Evolutionary conservation across 2,113 vertebrate species (phyloP), one percentile per base, ranked within the genome.

Genomic region (Oreochromis tanganicae): DNA sequence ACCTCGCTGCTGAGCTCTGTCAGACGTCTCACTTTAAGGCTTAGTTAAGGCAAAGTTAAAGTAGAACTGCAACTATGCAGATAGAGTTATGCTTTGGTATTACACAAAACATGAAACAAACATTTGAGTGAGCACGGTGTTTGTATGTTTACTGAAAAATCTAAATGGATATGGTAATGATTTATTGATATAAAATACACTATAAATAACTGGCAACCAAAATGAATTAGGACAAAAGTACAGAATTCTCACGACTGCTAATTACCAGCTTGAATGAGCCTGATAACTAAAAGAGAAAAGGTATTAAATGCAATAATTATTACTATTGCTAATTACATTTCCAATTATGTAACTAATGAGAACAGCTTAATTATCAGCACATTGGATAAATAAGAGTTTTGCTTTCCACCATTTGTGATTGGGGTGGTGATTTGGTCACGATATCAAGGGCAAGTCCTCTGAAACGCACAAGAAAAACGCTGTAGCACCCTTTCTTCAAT

Each of bases 331-430:
- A 96, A 96, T 96, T 97, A 96, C 94, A 95, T 95, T 96, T 95
- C 94, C 94, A 96, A 96, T 96, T 96, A 96, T 96, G 95, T 95
- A 94, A 94, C 95, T 96, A 97, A 97, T 96, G 95, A 96, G 93
- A 94, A 90, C 71, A 92, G 91, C 94, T 95, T 96, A 94, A 96
- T 96, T 94, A 95, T 93, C 88, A 92, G 91, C 88, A 92, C 94
- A 95, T 88, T 92, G 87, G 88, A 94, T 94, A 94, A 94, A 96
- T 95, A 94, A 90, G 82, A 93, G 87, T 90, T 93, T 91, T 73
- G 87, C 81, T 86, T 90, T 73, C 57, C 66, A 80, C 68, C 73
- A 52, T 91, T 93, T 85, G 85, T 90, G 92, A 91, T 88, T 34
- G 85, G 82, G 85, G 71, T 32, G 71, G 81, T 24, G 84, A 92